These are phyloP conservation scores for Zootoca vivipara DNA, from an alignment of 2,113 vertebrate species.

Conservation along the genomic window DNA sequence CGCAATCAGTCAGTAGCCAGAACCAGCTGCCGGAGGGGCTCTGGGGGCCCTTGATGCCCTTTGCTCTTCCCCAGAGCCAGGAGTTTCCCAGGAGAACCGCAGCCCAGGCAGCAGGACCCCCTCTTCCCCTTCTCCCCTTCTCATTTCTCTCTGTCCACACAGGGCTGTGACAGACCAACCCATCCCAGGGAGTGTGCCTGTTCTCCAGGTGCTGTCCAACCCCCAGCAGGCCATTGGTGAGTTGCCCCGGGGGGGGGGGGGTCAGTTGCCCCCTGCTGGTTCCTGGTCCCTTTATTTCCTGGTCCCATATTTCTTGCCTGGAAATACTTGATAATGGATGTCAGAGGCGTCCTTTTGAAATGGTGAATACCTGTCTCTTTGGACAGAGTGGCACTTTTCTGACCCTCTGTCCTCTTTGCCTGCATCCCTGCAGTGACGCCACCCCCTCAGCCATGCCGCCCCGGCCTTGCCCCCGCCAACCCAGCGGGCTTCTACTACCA, in stretches of 20 bases:
- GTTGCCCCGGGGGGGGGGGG: neutral
- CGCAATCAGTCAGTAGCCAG: too few species aligned
- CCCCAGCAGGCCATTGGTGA: neutral
- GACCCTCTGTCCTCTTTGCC: neutral
- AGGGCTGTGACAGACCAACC: slow-evolving; percentile 5
- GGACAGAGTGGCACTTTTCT: neutral
- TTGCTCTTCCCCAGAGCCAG: too few species aligned
- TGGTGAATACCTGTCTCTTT: too few species aligned
- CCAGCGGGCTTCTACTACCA: neutral
- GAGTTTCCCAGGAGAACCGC: too few species aligned
- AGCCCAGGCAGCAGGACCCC: neutral
- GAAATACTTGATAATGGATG: too few species aligned
- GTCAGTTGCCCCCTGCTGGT: neutral
- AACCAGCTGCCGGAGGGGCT: too few species aligned
- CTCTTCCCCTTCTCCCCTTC: neutral
- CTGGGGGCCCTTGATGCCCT: too few species aligned
- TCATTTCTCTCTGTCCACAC: neutral
- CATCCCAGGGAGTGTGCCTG: neutral
- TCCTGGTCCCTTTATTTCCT: neutral
- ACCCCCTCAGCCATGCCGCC: neutral
- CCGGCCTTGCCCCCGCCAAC: neutral
- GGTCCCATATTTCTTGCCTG: too few species aligned
- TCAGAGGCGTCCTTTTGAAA: too few species aligned
- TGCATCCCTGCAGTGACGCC: slow-evolving; percentile 28
- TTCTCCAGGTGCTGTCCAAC: neutral